Evolutionary conservation across 1,140 invertebrate genomes (phyloP).

Genomic region (Conopomorpha cramerella): DNA sequence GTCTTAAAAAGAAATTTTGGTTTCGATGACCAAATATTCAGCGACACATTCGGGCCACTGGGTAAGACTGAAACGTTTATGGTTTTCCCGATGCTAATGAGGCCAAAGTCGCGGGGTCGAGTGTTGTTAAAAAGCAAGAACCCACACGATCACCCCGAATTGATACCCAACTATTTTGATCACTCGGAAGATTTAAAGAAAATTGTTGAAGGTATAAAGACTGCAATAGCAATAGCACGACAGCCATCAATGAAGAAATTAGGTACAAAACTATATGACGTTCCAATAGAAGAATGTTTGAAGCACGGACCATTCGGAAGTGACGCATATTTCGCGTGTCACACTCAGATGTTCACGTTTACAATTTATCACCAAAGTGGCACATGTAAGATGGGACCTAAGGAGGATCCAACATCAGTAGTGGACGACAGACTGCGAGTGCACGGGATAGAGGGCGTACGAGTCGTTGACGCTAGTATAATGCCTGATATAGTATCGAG

Average conservation of each 20-base stretch:
- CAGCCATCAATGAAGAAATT: slow-evolving; percentile 65
- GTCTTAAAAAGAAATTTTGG: slow-evolving; percentile 61
- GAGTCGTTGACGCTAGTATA: slow-evolving; percentile 80
- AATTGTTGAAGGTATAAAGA: slow-evolving; percentile 67
- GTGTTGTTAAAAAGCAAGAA: slow-evolving; percentile 70
- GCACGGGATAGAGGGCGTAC: slow-evolving; percentile 68
- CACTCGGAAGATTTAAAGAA: slow-evolving; percentile 67
- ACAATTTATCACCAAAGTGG: slow-evolving; percentile 82
- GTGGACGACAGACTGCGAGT: slow-evolving; percentile 73
- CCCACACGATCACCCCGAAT: slow-evolving; percentile 76
- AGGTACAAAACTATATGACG: slow-evolving; percentile 63
- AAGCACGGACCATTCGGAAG: slow-evolving; percentile 64
- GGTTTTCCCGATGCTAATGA: slow-evolving; percentile 71
- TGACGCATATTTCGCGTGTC: slow-evolving; percentile 77
- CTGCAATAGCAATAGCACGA: slow-evolving; percentile 61
- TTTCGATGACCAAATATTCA: slow-evolving; percentile 62
- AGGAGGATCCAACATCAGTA: slow-evolving; percentile 68
- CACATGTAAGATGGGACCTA: slow-evolving; percentile 84
- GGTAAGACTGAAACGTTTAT: slow-evolving; percentile 63
- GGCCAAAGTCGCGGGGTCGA: slow-evolving; percentile 75
- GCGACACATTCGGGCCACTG: slow-evolving; percentile 54
- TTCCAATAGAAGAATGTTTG: slow-evolving; percentile 67
- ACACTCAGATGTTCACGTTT: slow-evolving; percentile 70
- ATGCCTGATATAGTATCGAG: slow-evolving; percentile 69
- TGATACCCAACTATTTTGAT: slow-evolving; percentile 81